Base-by-base conservation (phyloP, 2,113 vertebrate species). In the Garra rufa region DNA sequence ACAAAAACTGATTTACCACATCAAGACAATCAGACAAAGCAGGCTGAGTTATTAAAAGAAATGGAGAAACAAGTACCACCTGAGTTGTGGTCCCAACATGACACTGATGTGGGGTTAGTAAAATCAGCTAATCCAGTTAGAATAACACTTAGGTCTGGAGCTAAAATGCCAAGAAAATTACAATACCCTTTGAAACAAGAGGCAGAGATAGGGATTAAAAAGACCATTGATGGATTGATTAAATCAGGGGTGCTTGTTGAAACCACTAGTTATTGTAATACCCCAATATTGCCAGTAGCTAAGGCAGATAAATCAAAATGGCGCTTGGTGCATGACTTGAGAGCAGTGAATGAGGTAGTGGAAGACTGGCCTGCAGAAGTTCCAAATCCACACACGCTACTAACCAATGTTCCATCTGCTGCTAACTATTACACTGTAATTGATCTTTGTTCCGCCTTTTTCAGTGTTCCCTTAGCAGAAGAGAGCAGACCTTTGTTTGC, bases 401-500 rank as follows among this genome's bases (percentile, higher is more conserved):
- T 44, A 10, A 44, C 43, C 9, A 44, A 44, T 44, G 38, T 77
- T 59, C 76, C 38, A 9, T 17, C n/a, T 21, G 34, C 8, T 14
- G 26, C 57, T 13, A 84, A 34, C 4, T 87, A 15, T 9, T 81
- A 67, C 14, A 81, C 76, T 11, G 82, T 87, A 1, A 76, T 81
- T 9, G 83, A 84, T 15, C 76, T 9, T 34, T 34, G 34, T 34
- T 34, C 34, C 5, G 34, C 34, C 34, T 83, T 79, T 52, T 78
- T 87, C 28, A 79, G 67, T 15, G 9, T 83, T 0, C 76, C 86
- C 3, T 6, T 81, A 4, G 61, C 50, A 0, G 76, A 80, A 5
- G 82, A 75, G 2, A 24, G 28, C 0, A 50, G 63, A 21, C 24
- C 50, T 1, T 15, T 79, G 24, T 83, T 83, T 21, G 75, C 85